Percentiles rank a stretch among this genome's conserved stretches.
phyloP scores from a whole-genome alignment of 2,797 vertebrate genomes.

The Pseudochaenichthys georgianus region DNA sequence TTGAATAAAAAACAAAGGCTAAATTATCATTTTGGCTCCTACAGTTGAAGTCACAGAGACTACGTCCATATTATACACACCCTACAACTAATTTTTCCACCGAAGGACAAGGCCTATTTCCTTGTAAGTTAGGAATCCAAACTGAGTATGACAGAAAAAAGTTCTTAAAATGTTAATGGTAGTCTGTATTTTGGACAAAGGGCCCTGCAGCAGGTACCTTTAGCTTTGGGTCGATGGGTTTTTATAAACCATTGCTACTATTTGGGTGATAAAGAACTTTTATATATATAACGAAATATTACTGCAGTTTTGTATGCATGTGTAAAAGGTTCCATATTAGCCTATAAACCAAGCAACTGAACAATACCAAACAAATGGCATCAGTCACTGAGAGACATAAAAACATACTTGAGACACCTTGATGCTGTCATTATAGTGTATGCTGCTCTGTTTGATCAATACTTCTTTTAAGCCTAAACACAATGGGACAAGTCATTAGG shows the following conservation, averaged over 20 bases:
- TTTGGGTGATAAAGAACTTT: no score
- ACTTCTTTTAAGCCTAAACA: slow-evolving; percentile 29
- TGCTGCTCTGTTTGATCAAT: slow-evolving; percentile 39
- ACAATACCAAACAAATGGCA: slow-evolving; percentile 9
- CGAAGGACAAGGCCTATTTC: no score
- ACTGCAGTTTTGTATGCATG: no score
- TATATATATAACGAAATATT: no score
- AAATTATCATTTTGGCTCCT: no score
- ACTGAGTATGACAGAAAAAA: no score
- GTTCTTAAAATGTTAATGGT: no score
- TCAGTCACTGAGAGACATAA: slow-evolving; percentile 24
- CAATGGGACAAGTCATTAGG: slow-evolving; percentile 54
- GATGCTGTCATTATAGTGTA: slow-evolving; percentile 16
- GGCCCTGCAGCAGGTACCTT: neutral
- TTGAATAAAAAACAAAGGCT: no score
- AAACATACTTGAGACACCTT: neutral
- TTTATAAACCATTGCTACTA: neutral
- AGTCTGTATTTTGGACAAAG: neutral
- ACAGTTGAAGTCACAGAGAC: no score
- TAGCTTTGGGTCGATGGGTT: neutral
- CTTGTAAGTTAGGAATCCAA: no score
- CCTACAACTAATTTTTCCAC: no score
- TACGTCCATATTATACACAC: no score
- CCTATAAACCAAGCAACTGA: neutral
- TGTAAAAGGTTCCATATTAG: slow-evolving; percentile 7